phyloP scores from a whole-genome alignment of 2,113 vertebrate species.

The Pollachius pollachius region DNA sequence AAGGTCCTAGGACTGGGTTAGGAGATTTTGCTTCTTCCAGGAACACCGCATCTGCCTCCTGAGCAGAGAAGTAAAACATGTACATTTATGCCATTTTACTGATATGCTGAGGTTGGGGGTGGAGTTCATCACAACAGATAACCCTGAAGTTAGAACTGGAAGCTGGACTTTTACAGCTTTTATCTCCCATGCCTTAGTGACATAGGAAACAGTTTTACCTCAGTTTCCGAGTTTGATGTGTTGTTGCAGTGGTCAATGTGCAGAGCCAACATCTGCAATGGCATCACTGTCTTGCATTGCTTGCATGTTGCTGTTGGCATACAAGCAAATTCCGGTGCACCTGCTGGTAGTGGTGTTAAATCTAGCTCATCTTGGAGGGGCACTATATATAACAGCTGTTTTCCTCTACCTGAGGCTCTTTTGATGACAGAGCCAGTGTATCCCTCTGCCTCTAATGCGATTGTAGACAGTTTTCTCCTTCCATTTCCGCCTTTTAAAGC shows the following conservation, averaged over 20 bases:
- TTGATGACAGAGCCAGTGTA: constrained; percentile 7
- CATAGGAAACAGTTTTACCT: constrained; percentile 2
- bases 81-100: not conserved
- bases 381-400: constrained; percentile 1
- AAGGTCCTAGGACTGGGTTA: not conserved
- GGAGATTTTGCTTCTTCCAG: not conserved
- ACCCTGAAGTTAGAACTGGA: not conserved
- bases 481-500: too few relatives aligned
- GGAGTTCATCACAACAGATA: not conserved
- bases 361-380: constrained; percentile 15
- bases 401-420: not conserved
- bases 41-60: constrained; percentile 12
- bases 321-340: not conserved
- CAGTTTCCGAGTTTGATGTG: not conserved
- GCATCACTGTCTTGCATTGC: constrained; percentile 1
- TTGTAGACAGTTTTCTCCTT: too few relatives aligned
- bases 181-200: not conserved
- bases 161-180: not conserved
- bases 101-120: not conserved
- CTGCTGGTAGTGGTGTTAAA: constrained; percentile 7
- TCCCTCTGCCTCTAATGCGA: not conserved
- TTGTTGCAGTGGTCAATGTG: not conserved
- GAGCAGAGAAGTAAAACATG: constrained; percentile 6
- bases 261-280: constrained; percentile 14
- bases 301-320: constrained; percentile 12